Percentiles rank a stretch among this genome's conserved stretches.
phyloP scores from a whole-genome alignment of 2,113 vertebrate genomes.

The Calonectris borealis region DNA sequence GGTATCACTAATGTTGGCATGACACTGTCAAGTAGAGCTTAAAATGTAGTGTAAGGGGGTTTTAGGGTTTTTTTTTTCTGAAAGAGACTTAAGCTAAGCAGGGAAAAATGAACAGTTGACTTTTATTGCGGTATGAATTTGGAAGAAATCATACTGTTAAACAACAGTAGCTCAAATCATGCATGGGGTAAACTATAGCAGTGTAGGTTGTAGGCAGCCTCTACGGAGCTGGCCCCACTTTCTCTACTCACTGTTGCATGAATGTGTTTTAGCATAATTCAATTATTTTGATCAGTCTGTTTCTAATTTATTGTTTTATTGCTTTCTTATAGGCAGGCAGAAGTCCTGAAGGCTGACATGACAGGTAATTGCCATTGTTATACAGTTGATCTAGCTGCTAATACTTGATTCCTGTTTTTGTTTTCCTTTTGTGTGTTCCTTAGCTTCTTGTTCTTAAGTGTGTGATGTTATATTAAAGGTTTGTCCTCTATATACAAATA shows the following conservation, averaged over 20 bases:
- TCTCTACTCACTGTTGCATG: background rate
- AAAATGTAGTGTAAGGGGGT: background rate
- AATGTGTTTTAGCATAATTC: background rate
- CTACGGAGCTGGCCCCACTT: background rate
- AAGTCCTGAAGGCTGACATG: conserved; percentile 99
- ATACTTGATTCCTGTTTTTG: background rate
- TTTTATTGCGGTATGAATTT: background rate
- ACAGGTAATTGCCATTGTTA: conserved; percentile 82
- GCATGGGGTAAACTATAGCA: background rate
- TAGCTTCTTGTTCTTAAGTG: background rate
- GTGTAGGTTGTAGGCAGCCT: background rate
- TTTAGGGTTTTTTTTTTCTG: background rate
- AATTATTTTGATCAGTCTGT: background rate
- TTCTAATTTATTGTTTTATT: conserved; percentile 40
- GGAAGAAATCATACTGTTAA: background rate
- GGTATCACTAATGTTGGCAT: background rate
- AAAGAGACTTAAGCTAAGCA: background rate
- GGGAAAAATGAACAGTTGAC: background rate
- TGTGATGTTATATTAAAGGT: background rate
- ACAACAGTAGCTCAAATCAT: background rate
- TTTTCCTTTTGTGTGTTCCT: background rate
- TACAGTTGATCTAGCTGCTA: background rate
- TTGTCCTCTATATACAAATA: background rate
- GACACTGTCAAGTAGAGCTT: background rate
- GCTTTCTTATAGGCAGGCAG: conserved; percentile 90